These are phyloP conservation scores for Zaprionus lineosus DNA, from an alignment of 2,888 invertebrate genomes.

Conservation along the genomic window DNA sequence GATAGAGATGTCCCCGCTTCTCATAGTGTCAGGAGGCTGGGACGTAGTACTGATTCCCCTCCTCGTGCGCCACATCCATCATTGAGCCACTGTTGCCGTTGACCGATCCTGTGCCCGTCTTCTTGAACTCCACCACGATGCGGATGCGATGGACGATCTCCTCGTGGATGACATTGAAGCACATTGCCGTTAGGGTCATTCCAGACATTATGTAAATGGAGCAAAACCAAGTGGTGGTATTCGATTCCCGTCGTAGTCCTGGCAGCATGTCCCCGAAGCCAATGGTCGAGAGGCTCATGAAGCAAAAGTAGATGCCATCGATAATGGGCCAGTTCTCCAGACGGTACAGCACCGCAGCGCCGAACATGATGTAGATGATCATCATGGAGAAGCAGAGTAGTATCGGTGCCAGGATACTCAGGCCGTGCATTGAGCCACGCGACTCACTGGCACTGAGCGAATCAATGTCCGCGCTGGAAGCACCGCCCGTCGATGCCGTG, in stretches of 20 bases:
- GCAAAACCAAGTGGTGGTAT: slow-evolving; percentile 93
- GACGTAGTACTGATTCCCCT: slow-evolving; percentile 76
- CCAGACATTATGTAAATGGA: slow-evolving; percentile 93
- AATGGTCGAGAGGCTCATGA: slow-evolving; percentile 96
- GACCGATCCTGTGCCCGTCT: slow-evolving; percentile 41
- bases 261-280: slow-evolving; percentile 95
- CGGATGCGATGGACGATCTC: slow-evolving; percentile 93
- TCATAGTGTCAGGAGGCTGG: slow-evolving; percentile 82
- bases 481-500: slow-evolving; percentile 37
- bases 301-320: slow-evolving; percentile 97
- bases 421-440: slow-evolving; percentile 89
- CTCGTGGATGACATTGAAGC: slow-evolving; percentile 94
- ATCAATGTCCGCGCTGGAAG: slow-evolving; percentile 85
- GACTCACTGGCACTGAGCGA: slow-evolving; percentile 88
- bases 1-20: slow-evolving; percentile 82
- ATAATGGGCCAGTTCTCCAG: slow-evolving; percentile 95
- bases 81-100: slow-evolving; percentile 45
- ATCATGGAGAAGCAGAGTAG: slow-evolving; percentile 94
- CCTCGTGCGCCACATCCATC: slow-evolving; percentile 66
- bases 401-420: slow-evolving; percentile 94
- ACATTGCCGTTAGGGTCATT: slow-evolving; percentile 94
- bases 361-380: slow-evolving; percentile 94
- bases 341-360: slow-evolving; percentile 93
- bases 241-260: slow-evolving; percentile 84
- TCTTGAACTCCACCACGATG: slow-evolving; percentile 84